phyloP scores from a whole-genome alignment of 2,797 vertebrate genomes.

The Silurus lanzhouensis region DNA sequence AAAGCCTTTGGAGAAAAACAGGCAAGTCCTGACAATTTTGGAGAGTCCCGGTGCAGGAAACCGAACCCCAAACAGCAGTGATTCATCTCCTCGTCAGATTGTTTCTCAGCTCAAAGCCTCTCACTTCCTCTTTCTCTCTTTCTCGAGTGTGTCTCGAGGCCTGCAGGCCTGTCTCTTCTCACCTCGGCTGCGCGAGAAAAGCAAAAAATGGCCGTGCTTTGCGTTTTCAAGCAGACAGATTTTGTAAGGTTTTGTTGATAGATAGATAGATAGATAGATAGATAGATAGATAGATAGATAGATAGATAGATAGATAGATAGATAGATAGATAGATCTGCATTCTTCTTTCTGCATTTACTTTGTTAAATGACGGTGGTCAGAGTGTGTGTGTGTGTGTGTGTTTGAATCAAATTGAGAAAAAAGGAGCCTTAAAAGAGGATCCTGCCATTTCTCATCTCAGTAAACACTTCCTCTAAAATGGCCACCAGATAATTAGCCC shows the following conservation, averaged over 20 bases:
- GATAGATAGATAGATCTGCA: too few relatives aligned
- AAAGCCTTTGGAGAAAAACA: slow-evolving; percentile 70
- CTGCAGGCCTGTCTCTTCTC: slow-evolving; percentile 78
- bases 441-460: slow-evolving; percentile 51
- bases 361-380: too few relatives aligned
- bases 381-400: too few relatives aligned
- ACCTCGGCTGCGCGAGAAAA: slow-evolving; percentile 74
- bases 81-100: slow-evolving; percentile 82
- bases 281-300: too few relatives aligned
- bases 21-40: slow-evolving; percentile 80
- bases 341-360: neutral
- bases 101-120: slow-evolving; percentile 74
- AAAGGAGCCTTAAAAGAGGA: slow-evolving; percentile 47
- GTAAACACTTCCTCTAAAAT: slow-evolving; percentile 59
- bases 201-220: slow-evolving; percentile 67
- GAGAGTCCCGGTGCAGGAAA: slow-evolving; percentile 81
- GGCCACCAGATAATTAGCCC: slow-evolving; percentile 59
- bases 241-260: too few relatives aligned
- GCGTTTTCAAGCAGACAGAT: neutral
- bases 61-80: slow-evolving; percentile 82
- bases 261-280: too few relatives aligned
- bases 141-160: slow-evolving; percentile 77
- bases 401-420: slow-evolving; percentile 19
- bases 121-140: slow-evolving; percentile 69
- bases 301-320: too few relatives aligned